Percentiles rank a stretch among this genome's conserved stretches.
phyloP scores from a whole-genome alignment of 2,113 vertebrate genomes.

The Neoarius graeffei region DNA sequence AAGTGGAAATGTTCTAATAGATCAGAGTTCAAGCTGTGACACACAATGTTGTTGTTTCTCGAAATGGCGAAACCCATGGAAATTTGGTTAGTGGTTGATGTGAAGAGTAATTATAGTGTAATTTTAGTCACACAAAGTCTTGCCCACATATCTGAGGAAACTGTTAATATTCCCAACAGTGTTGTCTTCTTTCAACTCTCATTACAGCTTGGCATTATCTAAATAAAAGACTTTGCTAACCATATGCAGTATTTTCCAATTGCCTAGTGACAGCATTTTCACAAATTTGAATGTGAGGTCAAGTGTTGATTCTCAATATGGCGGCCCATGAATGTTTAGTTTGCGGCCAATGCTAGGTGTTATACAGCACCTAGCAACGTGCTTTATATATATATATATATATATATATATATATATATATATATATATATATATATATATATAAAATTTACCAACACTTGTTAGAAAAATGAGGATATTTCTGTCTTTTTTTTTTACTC shows the following conservation, averaged over 20 bases:
- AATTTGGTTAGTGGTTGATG: constrained; percentile 15
- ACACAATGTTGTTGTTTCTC: constrained; percentile 6
- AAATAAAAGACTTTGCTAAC: constrained; percentile 2
- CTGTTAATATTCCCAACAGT: background rate
- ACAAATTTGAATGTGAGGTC: background rate
- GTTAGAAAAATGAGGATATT: background rate
- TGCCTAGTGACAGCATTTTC: background rate
- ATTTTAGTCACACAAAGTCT: background rate
- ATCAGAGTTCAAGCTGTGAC: constrained; percentile 1
- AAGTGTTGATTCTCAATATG: background rate
- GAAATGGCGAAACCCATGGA: background rate
- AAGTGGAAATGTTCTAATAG: constrained; percentile 3
- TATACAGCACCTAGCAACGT: background rate
- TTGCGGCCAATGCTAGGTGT: background rate
- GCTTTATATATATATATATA: too few relatives aligned
- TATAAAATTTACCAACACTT: background rate
- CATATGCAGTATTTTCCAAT: background rate
- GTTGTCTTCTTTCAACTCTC: background rate
- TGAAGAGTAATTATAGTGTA: constrained; percentile 3
- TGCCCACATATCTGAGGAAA: constrained; percentile 20
- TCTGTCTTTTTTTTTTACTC: background rate
- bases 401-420: too few relatives aligned
- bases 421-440: too few relatives aligned
- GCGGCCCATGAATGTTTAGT: background rate
- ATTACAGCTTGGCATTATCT: background rate